Percentiles rank a stretch among this genome's conserved stretches.
Evolutionary conservation across 2,888 invertebrate genomes (phyloP).

Genomic region (Chrysolina americana): DNA sequence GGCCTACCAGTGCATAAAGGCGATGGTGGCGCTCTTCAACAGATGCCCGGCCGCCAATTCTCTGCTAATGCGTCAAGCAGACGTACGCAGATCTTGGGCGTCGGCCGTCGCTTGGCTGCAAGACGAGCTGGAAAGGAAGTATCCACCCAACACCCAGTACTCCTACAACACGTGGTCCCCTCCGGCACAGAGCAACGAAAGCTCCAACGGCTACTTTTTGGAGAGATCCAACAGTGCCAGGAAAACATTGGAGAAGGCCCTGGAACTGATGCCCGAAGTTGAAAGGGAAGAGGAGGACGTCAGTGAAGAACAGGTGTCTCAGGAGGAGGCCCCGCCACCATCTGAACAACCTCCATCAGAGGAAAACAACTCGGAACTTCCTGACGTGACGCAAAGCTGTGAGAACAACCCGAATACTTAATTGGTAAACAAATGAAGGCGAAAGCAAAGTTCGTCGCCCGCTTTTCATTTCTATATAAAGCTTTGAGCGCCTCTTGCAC

Average conservation of each 20-base stretch:
- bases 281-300: slow-evolving; percentile 68
- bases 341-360: slow-evolving; percentile 28
- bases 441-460: slow-evolving; percentile 27
- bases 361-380: slow-evolving; percentile 53
- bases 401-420: slow-evolving; percentile 57
- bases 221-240: slow-evolving; percentile 91
- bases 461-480: slow-evolving; percentile 34
- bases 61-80: slow-evolving; percentile 83
- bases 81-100: slow-evolving; percentile 88
- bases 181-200: slow-evolving; percentile 94
- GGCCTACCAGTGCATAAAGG: slow-evolving; percentile 97
- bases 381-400: slow-evolving; percentile 64
- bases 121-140: slow-evolving; percentile 90
- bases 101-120: slow-evolving; percentile 95
- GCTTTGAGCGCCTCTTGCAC: slow-evolving; percentile 48
- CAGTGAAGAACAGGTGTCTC: slow-evolving; percentile 66
- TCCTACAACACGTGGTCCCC: slow-evolving; percentile 95
- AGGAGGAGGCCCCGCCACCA: slow-evolving; percentile 57
- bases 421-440: slow-evolving; percentile 30
- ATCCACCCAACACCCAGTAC: slow-evolving; percentile 77
- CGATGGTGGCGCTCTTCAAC: slow-evolving; percentile 91
- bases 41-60: slow-evolving; percentile 85
- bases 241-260: slow-evolving; percentile 86
- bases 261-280: slow-evolving; percentile 82
- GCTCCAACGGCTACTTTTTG: slow-evolving; percentile 93